Evolutionary conservation across 2,888 invertebrate genomes (phyloP), one percentile per base, ranked within the genome.

Genomic region (Cetonia aurata): DNA sequence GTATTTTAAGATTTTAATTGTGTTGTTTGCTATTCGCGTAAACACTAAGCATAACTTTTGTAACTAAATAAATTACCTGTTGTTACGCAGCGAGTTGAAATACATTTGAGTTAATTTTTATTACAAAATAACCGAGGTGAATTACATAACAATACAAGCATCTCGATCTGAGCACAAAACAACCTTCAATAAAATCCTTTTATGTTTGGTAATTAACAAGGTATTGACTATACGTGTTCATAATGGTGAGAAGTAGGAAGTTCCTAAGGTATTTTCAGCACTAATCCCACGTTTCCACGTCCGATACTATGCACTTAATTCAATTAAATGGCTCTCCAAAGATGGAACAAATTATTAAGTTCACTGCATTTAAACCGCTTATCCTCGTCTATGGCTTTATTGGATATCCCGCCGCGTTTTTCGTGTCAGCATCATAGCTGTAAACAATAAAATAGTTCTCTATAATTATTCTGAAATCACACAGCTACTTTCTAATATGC

Each of bases 331-430:
- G 13, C 31, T 31, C 48, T 48, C 62, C 62, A 62, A 62, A 62
- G 50, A 62, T 33, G 62, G 62, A 62, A 46, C n/a, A 62, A 62
- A 62, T 62, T 62, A 62, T 33, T 62, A 62, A 62, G 62, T 48
- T 62, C 19, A 48, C 15, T 62, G 48, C 62, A 15, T 62, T 33
- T 48, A 62, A 62, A 62, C 48, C 31, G 33, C 62, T 48, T 62
- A 48, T 31, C 48, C 48, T 59, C 25, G 25, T 25, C 59, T 59
- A 59, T 44, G 59, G 59, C 62, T 37, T 62, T 62, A 50, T 50
- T 48, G 15, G 33, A 31, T n/a, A 48, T 62, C 31, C 48, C 48
- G n/a, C n/a, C 15, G 25, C 31, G 33, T 48, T 33, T 48, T n/a
- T 62, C 48, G 17, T 33, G 10, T 48, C 25, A 62, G 46, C 48